Evolutionary conservation across 1,140 invertebrate genomes (phyloP).

Genomic region (Pristionchus pacificus): DNA sequence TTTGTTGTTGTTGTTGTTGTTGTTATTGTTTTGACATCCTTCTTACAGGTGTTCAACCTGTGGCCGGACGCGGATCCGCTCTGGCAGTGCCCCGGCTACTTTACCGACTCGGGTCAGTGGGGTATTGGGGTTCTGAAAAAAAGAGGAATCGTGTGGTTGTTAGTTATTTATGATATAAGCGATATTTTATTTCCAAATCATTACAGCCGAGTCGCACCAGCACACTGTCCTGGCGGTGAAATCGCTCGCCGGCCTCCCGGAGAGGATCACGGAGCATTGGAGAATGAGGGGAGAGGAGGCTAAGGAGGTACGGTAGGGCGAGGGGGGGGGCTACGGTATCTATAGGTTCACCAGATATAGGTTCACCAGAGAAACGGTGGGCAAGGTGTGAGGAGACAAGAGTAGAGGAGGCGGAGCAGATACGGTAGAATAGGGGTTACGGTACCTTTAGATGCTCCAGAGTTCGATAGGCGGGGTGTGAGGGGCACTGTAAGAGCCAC

Average conservation of each 20-base stretch:
- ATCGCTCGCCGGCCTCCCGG: constrained; percentile 29
- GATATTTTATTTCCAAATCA: not conserved
- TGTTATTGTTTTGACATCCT: not conserved
- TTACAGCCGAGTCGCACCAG: constrained; percentile 34
- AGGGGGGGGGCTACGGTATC: constrained; percentile 26
- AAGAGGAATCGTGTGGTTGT: not conserved
- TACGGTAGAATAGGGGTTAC: too few relatives aligned
- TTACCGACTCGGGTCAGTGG: constrained; percentile 36
- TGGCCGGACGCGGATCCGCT: constrained; percentile 44
- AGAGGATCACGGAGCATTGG: constrained; percentile 37
- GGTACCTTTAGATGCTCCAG: too few relatives aligned
- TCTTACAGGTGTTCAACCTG: constrained; percentile 45
- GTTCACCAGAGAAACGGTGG: too few relatives aligned
- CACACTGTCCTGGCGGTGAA: constrained; percentile 45
- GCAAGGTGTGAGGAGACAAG: too few relatives aligned
- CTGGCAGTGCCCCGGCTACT: constrained; percentile 56
- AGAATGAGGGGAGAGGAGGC: constrained; percentile 23
- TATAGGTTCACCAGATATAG: too few relatives aligned
- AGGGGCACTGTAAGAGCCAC: too few relatives aligned
- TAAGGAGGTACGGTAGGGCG: constrained; percentile 33
- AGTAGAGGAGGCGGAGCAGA: too few relatives aligned
- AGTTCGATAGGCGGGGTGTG: too few relatives aligned
- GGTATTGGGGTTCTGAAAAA: too few relatives aligned
- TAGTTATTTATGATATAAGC: not conserved
- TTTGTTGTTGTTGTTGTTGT: too few relatives aligned